Base-by-base conservation (phyloP, 2,113 vertebrate genomes). In the Paralichthys olivaceus region DNA sequence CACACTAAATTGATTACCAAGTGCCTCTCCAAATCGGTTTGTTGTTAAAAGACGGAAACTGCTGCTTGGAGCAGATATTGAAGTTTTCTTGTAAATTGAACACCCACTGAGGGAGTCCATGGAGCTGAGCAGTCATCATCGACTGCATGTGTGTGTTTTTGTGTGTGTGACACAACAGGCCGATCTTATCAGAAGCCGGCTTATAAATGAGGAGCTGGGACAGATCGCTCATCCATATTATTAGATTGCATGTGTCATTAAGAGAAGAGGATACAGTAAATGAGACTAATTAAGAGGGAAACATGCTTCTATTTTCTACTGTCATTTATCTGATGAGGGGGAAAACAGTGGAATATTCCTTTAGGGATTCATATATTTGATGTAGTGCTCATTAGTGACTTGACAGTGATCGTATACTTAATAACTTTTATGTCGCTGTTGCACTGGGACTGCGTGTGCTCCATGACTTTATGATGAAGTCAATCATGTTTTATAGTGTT, bases 161-260 rank as follows among this genome's bases (percentile, higher is more conserved):
- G 19, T 65, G 49, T 77, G 25, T 17, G 57, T 37, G 4, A 70
- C 1, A 2, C 22, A 68, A 45, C 14, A 4, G 25, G 63, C 19
- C 2, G 4, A 56, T 53, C 57, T 63, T 79, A 60, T 84, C 56
- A 72, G 54, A 51, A 53, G 60, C 4, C 26, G 72, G 66, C 29
- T 67, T 60, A 85, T 85, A 77, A 69, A 79, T 58, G 75, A 64
- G 25, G 29, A 84, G 79, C 59, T 20, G 60, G 9, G 32, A 56
- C 37, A 26, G 60, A 83, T 79, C 69, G 54, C 53, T 87, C 75
- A 26, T 71, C 61, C 47, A 56, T 57, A 69, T 86, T 84, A 87
- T 85, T 81, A 65, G 87, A 88, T 77, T 71, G n/a, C 58, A 64
- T 26, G 74, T 81, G 37, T 87, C 74, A 80, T 89, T 91, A 87